Evolutionary conservation across 2,113 vertebrate species (phyloP).

Genomic region (Gopherus flavomarginatus): DNA sequence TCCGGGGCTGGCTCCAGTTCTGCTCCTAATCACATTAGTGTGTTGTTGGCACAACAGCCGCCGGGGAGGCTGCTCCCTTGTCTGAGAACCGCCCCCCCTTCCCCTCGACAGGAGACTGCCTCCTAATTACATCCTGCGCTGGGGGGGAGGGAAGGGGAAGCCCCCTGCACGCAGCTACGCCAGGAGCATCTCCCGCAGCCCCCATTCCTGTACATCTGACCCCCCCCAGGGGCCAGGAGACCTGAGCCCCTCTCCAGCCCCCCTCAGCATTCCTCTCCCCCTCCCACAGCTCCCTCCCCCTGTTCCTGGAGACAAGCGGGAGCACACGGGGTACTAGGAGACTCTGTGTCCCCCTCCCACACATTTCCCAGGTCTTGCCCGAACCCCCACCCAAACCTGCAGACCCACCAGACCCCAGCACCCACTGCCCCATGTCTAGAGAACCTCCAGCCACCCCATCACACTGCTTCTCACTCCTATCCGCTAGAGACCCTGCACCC

Average conservation of each 20-base stretch:
- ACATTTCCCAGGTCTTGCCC: not conserved
- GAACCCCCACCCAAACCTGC: not conserved
- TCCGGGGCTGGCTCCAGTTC: not conserved
- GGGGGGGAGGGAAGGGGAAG: not conserved
- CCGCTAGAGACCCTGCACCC: not conserved
- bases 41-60: constrained; percentile 13
- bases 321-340: too few species aligned
- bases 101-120: not conserved
- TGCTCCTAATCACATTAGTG: constrained; percentile 23
- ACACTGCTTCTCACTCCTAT: not conserved
- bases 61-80: not conserved
- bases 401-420: not conserved
- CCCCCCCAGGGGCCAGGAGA: not conserved
- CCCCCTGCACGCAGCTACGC: not conserved
- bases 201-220: not conserved
- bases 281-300: not conserved
- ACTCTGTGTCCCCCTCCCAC: too few species aligned
- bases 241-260: not conserved
- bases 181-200: not conserved
- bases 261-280: not conserved
- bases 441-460: not conserved
- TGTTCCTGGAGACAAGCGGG: not conserved
- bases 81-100: not conserved
- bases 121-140: constrained; percentile 18
- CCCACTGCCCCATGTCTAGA: not conserved